Evolutionary conservation across 1,140 invertebrate genomes (phyloP).

Genomic region (Aphaenogaster rudis): DNA sequence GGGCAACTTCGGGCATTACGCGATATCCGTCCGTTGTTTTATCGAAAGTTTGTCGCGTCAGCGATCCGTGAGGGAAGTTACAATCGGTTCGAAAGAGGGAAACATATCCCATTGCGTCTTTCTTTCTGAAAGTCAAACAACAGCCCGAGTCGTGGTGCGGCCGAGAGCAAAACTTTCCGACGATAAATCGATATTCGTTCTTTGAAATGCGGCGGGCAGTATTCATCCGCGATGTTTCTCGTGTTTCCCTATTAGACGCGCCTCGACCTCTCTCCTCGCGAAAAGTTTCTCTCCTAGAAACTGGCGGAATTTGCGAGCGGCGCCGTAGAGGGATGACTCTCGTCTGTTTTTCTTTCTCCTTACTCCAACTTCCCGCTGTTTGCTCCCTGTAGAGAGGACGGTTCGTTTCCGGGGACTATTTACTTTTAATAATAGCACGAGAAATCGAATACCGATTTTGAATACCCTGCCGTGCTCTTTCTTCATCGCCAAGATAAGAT

Average conservation of each 20-base stretch:
- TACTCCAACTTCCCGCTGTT: constrained; percentile 48
- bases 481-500: constrained; percentile 44
- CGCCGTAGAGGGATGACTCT: constrained; percentile 29
- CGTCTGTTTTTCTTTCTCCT: constrained; percentile 50
- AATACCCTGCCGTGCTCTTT: constrained; percentile 32
- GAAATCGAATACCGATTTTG: constrained; percentile 57
- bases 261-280: constrained; percentile 8
- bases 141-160: constrained; percentile 19
- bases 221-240: constrained; percentile 53
- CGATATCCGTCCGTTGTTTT: constrained; percentile 57
- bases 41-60: constrained; percentile 65
- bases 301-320: constrained; percentile 44
- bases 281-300: constrained; percentile 28
- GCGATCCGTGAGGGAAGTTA: constrained; percentile 63
- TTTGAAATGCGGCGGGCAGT: constrained; percentile 43
- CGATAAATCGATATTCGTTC: constrained; percentile 60
- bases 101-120: constrained; percentile 25
- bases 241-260: constrained; percentile 55
- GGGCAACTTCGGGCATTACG: constrained; percentile 51
- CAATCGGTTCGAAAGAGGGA: constrained; percentile 55
- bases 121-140: constrained; percentile 57
- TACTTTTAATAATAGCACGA: constrained; percentile 58
- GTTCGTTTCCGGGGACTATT: constrained; percentile 58
- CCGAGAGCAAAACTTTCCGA: constrained; percentile 57
- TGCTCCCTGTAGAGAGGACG: constrained; percentile 26